These are phyloP conservation scores for Auanema freiburgensis DNA, from an alignment of 2,888 invertebrate species.

Conservation along the genomic window DNA sequence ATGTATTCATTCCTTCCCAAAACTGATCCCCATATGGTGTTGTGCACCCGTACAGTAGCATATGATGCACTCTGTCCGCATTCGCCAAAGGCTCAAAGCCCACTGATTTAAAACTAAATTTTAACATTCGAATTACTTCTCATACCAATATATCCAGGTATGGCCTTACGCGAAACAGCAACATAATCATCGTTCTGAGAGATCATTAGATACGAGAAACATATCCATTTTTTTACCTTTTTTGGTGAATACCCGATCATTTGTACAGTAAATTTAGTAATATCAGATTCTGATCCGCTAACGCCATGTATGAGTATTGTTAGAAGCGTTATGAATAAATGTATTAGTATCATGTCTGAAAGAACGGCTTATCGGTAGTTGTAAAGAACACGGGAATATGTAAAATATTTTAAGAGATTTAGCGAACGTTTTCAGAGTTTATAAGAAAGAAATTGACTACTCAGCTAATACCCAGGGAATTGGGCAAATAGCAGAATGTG, in stretches of 20 bases:
- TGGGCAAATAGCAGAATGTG: too few species aligned
- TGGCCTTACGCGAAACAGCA: slow-evolving; percentile 52
- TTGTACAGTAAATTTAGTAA: slow-evolving; percentile 50
- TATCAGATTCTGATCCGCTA: background rate
- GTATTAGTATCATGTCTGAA: too few species aligned
- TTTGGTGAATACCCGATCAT: slow-evolving; percentile 54
- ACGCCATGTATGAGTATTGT: too few species aligned
- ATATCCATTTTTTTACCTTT: slow-evolving; percentile 30
- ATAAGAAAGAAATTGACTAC: too few species aligned
- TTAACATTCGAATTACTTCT: background rate
- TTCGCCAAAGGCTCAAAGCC: slow-evolving; percentile 70
- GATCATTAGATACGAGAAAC: slow-evolving; percentile 4
- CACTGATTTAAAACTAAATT: slow-evolving; percentile 57
- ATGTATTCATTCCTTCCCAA: slow-evolving; percentile 68
- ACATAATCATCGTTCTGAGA: slow-evolving; percentile 61
- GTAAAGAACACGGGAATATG: too few species aligned
- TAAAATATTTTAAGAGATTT: too few species aligned
- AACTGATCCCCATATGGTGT: slow-evolving; percentile 69
- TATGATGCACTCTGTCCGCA: slow-evolving; percentile 71
- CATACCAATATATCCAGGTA: slow-evolving; percentile 60
- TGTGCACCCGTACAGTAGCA: slow-evolving; percentile 71
- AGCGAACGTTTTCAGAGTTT: too few species aligned
- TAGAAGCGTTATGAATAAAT: too few species aligned
- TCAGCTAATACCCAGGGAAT: too few species aligned
- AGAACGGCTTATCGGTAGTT: too few species aligned